Conservation (phyloP, 2,888 invertebrate species). For the Ennomos fuscantarius region DNA sequence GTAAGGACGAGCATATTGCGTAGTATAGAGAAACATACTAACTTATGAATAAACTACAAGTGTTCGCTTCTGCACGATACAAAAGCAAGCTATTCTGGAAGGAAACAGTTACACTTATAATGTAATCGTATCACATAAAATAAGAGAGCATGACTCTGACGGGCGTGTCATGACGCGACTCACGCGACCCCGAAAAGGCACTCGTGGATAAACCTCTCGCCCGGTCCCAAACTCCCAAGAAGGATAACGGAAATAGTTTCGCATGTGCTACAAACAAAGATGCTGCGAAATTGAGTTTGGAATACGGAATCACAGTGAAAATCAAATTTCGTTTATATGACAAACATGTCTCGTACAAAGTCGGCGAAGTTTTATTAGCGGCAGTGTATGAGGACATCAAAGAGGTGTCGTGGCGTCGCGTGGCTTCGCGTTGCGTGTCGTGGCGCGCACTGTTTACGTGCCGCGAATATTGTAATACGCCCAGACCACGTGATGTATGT, state of each 20-base stretch:
- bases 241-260: slow-evolving; percentile 56
- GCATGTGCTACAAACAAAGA: slow-evolving; percentile 61
- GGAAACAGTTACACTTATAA: slow-evolving; percentile 31
- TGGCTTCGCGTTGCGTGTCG: slow-evolving; percentile 33
- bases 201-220: slow-evolving; percentile 40
- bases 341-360: slow-evolving; percentile 67
- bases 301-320: slow-evolving; percentile 61
- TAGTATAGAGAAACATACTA: not conserved
- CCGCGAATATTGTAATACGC: slow-evolving; percentile 67
- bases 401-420: slow-evolving; percentile 62
- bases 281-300: slow-evolving; percentile 61
- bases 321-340: slow-evolving; percentile 72
- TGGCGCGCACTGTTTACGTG: slow-evolving; percentile 72
- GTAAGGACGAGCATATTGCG: too few species aligned
- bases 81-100: slow-evolving; percentile 24
- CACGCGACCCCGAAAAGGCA: slow-evolving; percentile 42
- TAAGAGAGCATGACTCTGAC: slow-evolving; percentile 41
- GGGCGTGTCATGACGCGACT: slow-evolving; percentile 40
- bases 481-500: slow-evolving; percentile 65
- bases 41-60: slow-evolving; percentile 22
- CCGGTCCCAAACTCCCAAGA: slow-evolving; percentile 41
- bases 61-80: slow-evolving; percentile 6
- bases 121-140: slow-evolving; percentile 42
- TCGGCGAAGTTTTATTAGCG: slow-evolving; percentile 72
- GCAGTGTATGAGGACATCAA: slow-evolving; percentile 68